Base-by-base conservation (phyloP, 2,888 invertebrate species). In the Chrysodeixis includens region DNA sequence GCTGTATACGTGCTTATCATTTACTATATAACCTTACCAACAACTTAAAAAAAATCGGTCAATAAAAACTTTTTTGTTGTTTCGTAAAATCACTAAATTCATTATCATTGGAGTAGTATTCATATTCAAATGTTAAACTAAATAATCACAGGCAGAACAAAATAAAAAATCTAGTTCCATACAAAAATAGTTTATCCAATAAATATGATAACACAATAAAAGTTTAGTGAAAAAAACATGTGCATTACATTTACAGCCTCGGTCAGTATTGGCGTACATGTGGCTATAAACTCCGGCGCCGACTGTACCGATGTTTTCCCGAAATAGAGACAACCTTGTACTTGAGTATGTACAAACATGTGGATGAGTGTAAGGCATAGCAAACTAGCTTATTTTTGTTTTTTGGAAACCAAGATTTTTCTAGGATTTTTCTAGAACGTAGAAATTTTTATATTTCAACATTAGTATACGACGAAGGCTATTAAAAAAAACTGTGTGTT, bases 271-370 rank as follows among this genome's bases (percentile, higher is more conserved):
- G 56, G 40, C 58, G 14, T 61, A 58, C 18, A 65, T 66, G 71
- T 66, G 62, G 49, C 56, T 62, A 74, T 74, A 74, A 76, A 74
- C 69, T 72, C 72, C 77, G 74, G 71, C 63, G 65, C 30, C 62
- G 76, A 75, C 75, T 81, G 83, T 82, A 80, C 79, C 64, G 60
- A 72, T 72, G 74, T 70, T 55, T 68, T 76, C 78, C 77, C 18
- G 66, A 79, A 82, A 85, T 83, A 84, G 78, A 80, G 16, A 51
- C 70, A 80, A 66, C 82, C 81, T 82, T 83, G 83, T 83, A 84
- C 83, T 85, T 83, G 82, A 76, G 73, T 78, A 69, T 18, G 69
- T 70, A 73, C 58, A 69, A 67, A 71, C 55, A 74, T 57, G 63
- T 52, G 30, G 46, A 20, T 30, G 18, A 52, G 69, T 20, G n/a